phyloP scores from a whole-genome alignment of 2,113 vertebrate genomes.

The Donacobius atricapilla region DNA sequence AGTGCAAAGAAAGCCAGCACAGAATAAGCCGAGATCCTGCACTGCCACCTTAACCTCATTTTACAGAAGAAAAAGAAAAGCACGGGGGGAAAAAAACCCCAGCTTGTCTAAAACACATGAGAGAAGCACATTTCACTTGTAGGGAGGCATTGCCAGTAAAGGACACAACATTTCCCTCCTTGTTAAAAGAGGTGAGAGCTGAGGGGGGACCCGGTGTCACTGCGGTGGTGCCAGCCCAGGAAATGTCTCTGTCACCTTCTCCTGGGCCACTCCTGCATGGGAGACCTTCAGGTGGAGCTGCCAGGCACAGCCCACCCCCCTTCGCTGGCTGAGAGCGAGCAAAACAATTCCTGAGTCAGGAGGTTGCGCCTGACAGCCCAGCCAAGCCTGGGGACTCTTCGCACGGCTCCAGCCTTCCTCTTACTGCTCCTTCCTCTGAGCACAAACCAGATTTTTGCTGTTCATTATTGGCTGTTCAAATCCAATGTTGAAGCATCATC shows the following conservation, averaged over 20 bases:
- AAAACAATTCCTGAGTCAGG: neutral
- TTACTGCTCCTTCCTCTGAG: neutral
- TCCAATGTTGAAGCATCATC: neutral
- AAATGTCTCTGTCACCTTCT: neutral
- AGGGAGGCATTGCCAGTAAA: neutral
- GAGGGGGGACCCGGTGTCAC: rapidly evolving
- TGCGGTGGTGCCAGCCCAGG: neutral
- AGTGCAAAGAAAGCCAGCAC: neutral
- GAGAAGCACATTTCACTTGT: neutral
- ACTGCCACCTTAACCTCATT: neutral
- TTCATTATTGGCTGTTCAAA: neutral
- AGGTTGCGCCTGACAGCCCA: neutral
- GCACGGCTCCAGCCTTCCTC: neutral
- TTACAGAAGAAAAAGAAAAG: neutral
- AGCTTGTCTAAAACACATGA: neutral
- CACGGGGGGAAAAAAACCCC: rapidly evolving
- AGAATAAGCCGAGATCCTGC: neutral
- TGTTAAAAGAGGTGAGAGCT: neutral
- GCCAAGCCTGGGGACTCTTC: neutral
- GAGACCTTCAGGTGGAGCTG: rapidly evolving
- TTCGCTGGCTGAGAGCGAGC: too few species aligned
- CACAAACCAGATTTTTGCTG: neutral
- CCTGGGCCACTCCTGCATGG: rapidly evolving
- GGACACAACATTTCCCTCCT: neutral
- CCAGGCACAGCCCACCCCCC: rapidly evolving